Percentiles rank a stretch among this genome's conserved stretches.
Conservation (phyloP, 2,797 vertebrate genomes). For the Xiphophorus birchmanni region DNA sequence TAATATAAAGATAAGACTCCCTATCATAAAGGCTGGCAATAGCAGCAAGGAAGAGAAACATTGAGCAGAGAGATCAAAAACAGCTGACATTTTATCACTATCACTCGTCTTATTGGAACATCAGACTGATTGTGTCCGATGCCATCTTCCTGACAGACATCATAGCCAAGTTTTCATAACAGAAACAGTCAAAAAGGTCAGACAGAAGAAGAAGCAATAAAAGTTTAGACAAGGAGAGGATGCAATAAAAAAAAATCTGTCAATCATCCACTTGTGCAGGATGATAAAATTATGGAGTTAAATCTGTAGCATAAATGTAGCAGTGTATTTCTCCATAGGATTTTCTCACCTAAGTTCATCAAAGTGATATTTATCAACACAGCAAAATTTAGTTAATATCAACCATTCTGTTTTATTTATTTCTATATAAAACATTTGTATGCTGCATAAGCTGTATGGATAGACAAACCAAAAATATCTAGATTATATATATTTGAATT, state of each 20-base stretch:
- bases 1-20: slow-evolving; percentile 39
- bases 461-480: background rate
- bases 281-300: background rate
- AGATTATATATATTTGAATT: background rate
- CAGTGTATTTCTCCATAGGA: background rate
- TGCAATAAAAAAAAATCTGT: background rate
- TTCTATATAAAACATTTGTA: background rate
- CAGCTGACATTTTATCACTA: slow-evolving; percentile 39
- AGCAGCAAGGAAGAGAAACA: slow-evolving; percentile 33
- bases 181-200: slow-evolving; percentile 37
- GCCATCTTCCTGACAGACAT: slow-evolving; percentile 17
- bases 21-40: slow-evolving; percentile 15
- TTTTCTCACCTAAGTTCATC: background rate
- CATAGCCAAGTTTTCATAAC: slow-evolving; percentile 13
- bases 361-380: background rate
- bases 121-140: slow-evolving; percentile 36
- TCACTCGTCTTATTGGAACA: slow-evolving; percentile 22
- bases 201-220: slow-evolving; percentile 9
- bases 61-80: slow-evolving; percentile 26
- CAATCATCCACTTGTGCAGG: background rate
- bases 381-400: background rate
- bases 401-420: background rate
- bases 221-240: slow-evolving; percentile 18
- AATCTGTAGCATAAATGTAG: background rate
- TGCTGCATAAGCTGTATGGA: background rate